Evolutionary conservation across 2,113 vertebrate species (phyloP), one percentile per base, ranked within the genome.

Genomic region (Poecilia latipinna): DNA sequence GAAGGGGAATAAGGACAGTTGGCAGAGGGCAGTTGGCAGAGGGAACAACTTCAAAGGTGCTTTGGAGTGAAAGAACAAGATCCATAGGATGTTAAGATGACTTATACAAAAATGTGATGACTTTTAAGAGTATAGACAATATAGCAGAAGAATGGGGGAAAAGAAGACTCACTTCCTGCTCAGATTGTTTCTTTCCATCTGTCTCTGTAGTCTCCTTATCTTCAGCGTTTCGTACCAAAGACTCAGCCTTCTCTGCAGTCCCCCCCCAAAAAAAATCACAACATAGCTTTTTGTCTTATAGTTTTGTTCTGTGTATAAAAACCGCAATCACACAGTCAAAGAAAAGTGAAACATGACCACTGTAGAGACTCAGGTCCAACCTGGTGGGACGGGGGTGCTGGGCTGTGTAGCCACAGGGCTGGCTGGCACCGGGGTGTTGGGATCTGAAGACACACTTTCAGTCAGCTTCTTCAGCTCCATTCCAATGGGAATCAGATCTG

Each of bases 401-500:
- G 94, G 94, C 28, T 94, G 96, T 0, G 63, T 79, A 0, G 95
- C 95, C 0, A 96, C 94, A 0, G 98, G 98, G 75, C 97, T 98
- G 89, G 96, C 96, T 0, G 96, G 95, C 54, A 97, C 94, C 0
- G 97, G 97, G 0, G 98, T 98, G 92, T 95, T 98, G 70, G 97
- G 96, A 37, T 98, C 97, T 0, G 97, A 98, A 10, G 97, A 98
- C 35, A 97, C 75, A 3, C 93, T 89, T 78, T 99, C 97, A 0
- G 91, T 93, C 29, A 90, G 92, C 63, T 97, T 99, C 93, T 96
- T 99, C 89, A 93, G 84, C 81, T 98, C 97, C 0, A 95, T 86
- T 0, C 96, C 96, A n/a, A 96, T 95, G 0, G 96, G 96, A 79
- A 97, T 93, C 85, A 98, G 75, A 74, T 98, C 98, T 0, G 97